A percentile compares a stretch with the other conserved stretches of the same genome.
Evolutionary conservation across 1,140 invertebrate genomes (phyloP).

Genomic region (Andrena cerasifolii): DNA sequence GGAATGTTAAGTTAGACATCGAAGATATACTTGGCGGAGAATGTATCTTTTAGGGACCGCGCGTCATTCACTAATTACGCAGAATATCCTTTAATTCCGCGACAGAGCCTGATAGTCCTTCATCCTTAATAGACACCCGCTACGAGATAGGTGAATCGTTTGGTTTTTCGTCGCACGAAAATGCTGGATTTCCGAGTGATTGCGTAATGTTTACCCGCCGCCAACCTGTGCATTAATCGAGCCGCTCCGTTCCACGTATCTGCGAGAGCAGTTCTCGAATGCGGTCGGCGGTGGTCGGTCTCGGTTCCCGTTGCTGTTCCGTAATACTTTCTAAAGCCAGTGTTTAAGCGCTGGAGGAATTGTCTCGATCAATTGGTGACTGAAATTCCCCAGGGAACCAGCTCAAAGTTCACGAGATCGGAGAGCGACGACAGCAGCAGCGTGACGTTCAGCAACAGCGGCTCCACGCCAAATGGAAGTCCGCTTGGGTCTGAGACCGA

Average conservation of each 20-base stretch:
- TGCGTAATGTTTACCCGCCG: constrained; percentile 45
- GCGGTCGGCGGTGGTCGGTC: neutral
- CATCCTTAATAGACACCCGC: too few species aligned
- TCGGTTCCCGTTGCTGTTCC: too few species aligned
- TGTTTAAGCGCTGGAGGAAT: too few species aligned
- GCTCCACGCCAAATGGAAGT: constrained; percentile 80
- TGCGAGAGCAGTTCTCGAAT: constrained; percentile 5
- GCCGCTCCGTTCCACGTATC: too few species aligned
- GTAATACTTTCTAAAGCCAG: too few species aligned
- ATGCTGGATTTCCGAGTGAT: constrained; percentile 36
- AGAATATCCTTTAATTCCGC: too few species aligned
- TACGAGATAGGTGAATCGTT: too few species aligned
- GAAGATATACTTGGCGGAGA: too few species aligned
- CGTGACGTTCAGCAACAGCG: constrained; percentile 81
- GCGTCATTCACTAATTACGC: too few species aligned
- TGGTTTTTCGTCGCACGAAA: neutral
- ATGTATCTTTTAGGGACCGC: too few species aligned
- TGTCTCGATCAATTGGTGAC: neutral
- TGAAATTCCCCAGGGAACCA: constrained; percentile 53
- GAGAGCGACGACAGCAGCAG: constrained; percentile 78
- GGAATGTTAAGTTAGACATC: too few species aligned
- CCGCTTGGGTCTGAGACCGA: constrained; percentile 80
- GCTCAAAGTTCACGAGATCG: constrained; percentile 72
- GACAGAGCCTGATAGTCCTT: too few species aligned
- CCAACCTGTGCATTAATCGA: constrained; percentile 28